Conservation (phyloP, 2,797 vertebrate species). For the Tenualosa thibaudeaui region DNA sequence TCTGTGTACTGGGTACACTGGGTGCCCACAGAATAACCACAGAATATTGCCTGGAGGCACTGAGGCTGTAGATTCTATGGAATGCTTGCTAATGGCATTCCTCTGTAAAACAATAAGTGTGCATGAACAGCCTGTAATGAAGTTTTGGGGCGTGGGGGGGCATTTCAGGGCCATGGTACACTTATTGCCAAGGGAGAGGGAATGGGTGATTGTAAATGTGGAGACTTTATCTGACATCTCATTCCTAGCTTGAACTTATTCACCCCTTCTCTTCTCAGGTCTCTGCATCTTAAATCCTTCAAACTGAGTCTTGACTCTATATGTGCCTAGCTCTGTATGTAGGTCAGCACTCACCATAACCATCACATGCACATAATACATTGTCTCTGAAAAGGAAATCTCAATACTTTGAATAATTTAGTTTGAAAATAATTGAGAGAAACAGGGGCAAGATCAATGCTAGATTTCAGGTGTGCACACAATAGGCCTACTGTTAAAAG, state of each 20-base stretch:
- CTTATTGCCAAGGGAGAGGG: background rate
- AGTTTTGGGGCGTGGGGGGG: background rate
- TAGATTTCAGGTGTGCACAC: no score
- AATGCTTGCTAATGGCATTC: slow-evolving; percentile 22
- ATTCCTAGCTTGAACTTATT: background rate
- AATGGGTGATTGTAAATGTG: background rate
- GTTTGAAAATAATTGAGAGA: no score
- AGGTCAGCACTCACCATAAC: background rate
- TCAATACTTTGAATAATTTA: background rate
- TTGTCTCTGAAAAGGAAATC: background rate
- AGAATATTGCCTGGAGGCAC: background rate
- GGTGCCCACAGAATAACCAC: background rate
- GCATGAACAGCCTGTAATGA: background rate
- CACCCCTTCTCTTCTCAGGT: background rate
- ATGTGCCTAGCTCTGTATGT: background rate
- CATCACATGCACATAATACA: background rate
- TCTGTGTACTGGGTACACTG: background rate
- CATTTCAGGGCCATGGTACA: background rate
- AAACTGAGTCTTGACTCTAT: background rate
- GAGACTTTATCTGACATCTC: slow-evolving; percentile 3
- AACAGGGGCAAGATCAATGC: no score
- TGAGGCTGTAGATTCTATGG: background rate
- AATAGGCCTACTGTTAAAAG: no score
- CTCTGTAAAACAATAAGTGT: slow-evolving; percentile 17
- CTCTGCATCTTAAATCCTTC: background rate